A percentile compares a stretch with the other conserved stretches of the same genome.
These are phyloP conservation scores for Scaptomyza pallida DNA, from an alignment of 1,140 invertebrate species.

Conservation along the genomic window DNA sequence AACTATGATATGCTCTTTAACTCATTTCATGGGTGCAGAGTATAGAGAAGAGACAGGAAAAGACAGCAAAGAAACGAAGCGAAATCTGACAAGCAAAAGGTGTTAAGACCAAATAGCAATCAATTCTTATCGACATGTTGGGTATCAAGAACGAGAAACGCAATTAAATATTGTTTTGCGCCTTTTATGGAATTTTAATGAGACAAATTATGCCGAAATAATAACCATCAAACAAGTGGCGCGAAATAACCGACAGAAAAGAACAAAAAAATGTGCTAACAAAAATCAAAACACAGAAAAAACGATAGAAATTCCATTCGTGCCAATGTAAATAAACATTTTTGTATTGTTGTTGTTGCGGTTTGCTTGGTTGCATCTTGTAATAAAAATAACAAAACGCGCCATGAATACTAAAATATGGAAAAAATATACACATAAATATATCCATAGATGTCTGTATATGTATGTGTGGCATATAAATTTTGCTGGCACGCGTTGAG, in stretches of 20 bases:
- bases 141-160: conserved; percentile 24
- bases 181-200: conserved; percentile 71
- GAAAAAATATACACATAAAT: not conserved
- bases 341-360: conserved; percentile 24
- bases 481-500: not conserved
- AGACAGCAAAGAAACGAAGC: no score
- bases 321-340: conserved; percentile 58
- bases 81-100: conserved; percentile 2
- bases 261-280: conserved; percentile 7
- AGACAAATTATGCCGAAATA: conserved; percentile 62
- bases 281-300: conserved; percentile 19
- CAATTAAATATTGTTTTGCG: conserved; percentile 35
- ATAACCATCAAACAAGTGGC: conserved; percentile 27
- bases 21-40: no score
- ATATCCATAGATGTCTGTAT: not conserved
- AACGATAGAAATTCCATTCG: conserved; percentile 29
- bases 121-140: conserved; percentile 43
- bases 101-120: conserved; percentile 28
- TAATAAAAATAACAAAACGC: conserved; percentile 46
- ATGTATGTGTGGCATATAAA: not conserved
- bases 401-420: conserved; percentile 47
- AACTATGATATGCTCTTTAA: no score
- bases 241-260: conserved; percentile 12
- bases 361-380: conserved; percentile 43
- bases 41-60: conserved; percentile 22